Conservation (phyloP, 1,140 invertebrate species). For the Brevipalpus yothersi region DNA sequence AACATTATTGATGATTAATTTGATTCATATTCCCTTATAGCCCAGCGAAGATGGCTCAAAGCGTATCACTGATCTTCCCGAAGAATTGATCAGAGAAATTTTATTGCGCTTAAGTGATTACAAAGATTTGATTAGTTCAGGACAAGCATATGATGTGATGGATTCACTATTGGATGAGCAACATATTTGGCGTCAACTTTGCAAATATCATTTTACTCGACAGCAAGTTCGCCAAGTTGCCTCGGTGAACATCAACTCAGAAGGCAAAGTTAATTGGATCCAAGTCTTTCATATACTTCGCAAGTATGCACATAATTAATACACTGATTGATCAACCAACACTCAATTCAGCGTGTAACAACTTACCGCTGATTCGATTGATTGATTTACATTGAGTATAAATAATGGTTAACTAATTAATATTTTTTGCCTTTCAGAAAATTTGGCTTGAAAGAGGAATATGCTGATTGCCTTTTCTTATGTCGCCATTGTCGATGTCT, state of each 20-base stretch:
- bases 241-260: conserved; percentile 12
- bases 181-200: conserved; percentile 70
- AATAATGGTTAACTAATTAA: not conserved
- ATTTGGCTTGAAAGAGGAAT: conserved; percentile 72
- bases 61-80: conserved; percentile 65
- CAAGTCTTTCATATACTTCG: conserved; percentile 41
- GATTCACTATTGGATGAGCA: conserved; percentile 58
- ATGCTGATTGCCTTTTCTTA: conserved; percentile 75
- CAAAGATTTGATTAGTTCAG: conserved; percentile 51
- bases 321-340: conserved; percentile 1
- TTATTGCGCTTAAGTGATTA: conserved; percentile 69
- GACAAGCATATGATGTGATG: conserved; percentile 40
- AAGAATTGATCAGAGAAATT: conserved; percentile 75
- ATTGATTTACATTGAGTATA: not conserved
- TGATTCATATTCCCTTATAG: conserved; percentile 20
- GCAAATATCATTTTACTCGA: conserved; percentile 68
- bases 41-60: conserved; percentile 53
- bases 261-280: conserved; percentile 33
- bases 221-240: conserved; percentile 41
- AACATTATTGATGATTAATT: not conserved
- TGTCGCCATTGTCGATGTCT: conserved; percentile 85
- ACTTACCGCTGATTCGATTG: not conserved
- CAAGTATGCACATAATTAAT: conserved; percentile 23
- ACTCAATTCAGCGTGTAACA: not conserved
- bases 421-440: conserved; percentile 30